These are phyloP conservation scores for Prunella fulvescens DNA, from an alignment of 2,113 vertebrate genomes.

Conservation along the genomic window DNA sequence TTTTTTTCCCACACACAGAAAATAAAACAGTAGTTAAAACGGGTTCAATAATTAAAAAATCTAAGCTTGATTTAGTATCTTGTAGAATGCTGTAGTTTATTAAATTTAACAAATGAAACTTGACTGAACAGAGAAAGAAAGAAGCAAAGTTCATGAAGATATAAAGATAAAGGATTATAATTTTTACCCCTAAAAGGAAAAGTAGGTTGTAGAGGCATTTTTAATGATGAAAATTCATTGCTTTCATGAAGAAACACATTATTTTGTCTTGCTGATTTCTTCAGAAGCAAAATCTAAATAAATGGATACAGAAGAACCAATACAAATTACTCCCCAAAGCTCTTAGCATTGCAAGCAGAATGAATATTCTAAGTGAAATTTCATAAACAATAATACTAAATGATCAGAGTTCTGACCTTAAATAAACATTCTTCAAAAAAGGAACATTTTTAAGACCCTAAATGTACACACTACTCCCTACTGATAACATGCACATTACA, in stretches of 20 bases:
- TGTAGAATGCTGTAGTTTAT: not conserved
- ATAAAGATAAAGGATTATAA: not conserved
- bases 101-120: not conserved
- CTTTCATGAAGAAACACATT: not conserved
- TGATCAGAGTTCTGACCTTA: not conserved
- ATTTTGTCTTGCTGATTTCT: not conserved
- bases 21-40: not conserved
- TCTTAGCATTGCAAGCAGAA: not conserved
- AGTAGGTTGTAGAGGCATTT: not conserved
- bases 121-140: not conserved
- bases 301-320: not conserved
- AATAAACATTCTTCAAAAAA: not conserved
- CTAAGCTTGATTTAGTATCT: not conserved
- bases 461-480: not conserved
- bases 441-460: not conserved
- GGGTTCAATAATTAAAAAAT: not conserved
- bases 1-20: not conserved
- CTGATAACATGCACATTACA: not conserved
- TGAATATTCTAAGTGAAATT: not conserved
- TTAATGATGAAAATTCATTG: not conserved
- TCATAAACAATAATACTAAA: not conserved
- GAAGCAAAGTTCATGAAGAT: not conserved
- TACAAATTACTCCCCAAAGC: not conserved
- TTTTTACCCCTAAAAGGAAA: not conserved
- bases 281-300: not conserved